These are phyloP conservation scores for Dendronephthya gigantea DNA, from an alignment of 64 coral and sea anemone species.

Conservation along the genomic window DNA sequence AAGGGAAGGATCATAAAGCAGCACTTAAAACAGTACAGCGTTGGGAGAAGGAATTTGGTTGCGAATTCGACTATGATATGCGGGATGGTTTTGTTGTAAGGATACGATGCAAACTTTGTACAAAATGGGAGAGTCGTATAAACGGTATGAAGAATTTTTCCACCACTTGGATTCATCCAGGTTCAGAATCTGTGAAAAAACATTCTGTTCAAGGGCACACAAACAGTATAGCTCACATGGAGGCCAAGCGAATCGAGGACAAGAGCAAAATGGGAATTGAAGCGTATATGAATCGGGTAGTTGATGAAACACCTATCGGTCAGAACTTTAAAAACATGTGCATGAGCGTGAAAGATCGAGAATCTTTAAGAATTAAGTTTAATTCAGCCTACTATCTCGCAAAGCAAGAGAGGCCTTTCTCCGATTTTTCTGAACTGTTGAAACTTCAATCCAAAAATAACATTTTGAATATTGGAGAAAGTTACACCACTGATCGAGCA, in stretches of 20 bases:
- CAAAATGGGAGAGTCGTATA: not conserved
- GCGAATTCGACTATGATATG: not conserved
- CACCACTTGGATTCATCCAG: not conserved
- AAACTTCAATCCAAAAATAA: slow-evolving; percentile 4
- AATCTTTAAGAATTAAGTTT: not conserved
- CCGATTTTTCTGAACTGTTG: not conserved
- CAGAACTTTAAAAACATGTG: slow-evolving; percentile 1
- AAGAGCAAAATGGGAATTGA: too few species aligned
- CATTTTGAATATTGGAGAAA: not conserved
- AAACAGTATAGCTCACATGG: too few species aligned
- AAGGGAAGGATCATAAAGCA: too few species aligned
- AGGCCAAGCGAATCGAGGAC: too few species aligned
- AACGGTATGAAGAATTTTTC: not conserved
- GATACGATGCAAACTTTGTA: not conserved
- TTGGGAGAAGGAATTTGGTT: too few species aligned
- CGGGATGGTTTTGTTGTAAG: not conserved
- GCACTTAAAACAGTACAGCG: too few species aligned
- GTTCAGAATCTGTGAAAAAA: not conserved
- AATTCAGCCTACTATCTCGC: slow-evolving; percentile 9
- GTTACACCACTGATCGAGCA: slow-evolving; percentile 1
- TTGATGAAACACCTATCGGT: not conserved
- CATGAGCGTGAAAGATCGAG: slow-evolving; percentile 7
- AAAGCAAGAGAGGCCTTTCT: not conserved
- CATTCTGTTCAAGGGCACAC: too few species aligned
- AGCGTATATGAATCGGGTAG: not conserved